Base-by-base conservation (phyloP, 2,888 invertebrate genomes). In the Spicauda simplicius region DNA sequence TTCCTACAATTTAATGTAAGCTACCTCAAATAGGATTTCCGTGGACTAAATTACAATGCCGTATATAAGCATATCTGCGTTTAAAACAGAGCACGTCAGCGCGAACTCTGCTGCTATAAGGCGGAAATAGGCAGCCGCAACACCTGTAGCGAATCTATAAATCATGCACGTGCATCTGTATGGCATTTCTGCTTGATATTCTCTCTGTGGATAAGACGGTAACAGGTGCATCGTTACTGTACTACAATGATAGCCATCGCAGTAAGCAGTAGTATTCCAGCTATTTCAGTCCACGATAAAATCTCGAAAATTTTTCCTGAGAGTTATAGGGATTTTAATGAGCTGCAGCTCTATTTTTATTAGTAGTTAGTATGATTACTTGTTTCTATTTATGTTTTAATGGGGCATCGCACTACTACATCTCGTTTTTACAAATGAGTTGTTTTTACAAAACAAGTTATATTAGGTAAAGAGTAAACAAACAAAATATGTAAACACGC, bases 151-250 rank as follows among this genome's bases (percentile, higher is more conserved):
- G 18, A 50, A 18, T 50, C 50, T 18, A 18, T 50, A 50, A 50
- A 50, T 18, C 41, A 55, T 19, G 53, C 12, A 20, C 33, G 19
- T 14, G 20, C 52, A 20, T 41, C 54, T 37, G 11, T 30, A 25
- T 59, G 55, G 14, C 41, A 53, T 37, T 53, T 54, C 62, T 62
- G 41, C 33, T 25, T 54, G 37, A 54, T 19, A 25, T 20, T n/a
- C 14, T 6, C n/a, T 45, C 62, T 62, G 25, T 62, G 45, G 65
- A 88, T 86, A 88, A 80, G 74, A 76, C 68, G 69, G 70, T 78
- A 86, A 84, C 88, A 90, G 89, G 85, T 89, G 90, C 80, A 73
- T 73, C 73, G 73, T 71, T 76, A 78, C 78, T 73, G 80, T 76
- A 81, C 74, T 81, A 84, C 59, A 65, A 59, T 80, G 83, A 86